Evolutionary conservation across 2,888 invertebrate genomes (phyloP).

Genomic region (Sarcophaga rosellei): DNA sequence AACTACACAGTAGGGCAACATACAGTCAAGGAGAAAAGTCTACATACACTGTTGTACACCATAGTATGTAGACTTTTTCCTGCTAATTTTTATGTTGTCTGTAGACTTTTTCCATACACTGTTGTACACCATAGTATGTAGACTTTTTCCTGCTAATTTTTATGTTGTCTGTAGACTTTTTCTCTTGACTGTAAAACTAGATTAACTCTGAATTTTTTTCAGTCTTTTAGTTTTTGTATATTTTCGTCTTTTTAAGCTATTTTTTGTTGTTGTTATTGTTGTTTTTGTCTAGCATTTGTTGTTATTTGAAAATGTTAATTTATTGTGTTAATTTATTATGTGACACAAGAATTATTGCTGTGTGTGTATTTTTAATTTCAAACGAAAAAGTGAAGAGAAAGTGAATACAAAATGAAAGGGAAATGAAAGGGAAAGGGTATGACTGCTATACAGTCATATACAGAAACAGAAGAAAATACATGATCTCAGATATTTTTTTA

Average conservation of each 20-base stretch:
- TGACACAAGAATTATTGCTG: conserved; percentile 72
- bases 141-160: too few species aligned
- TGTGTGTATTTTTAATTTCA: conserved; percentile 59
- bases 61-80: too few species aligned
- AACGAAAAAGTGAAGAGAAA: conserved; percentile 14
- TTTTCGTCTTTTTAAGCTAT: neutral
- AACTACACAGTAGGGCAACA: too few species aligned
- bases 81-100: too few species aligned
- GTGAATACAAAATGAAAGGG: neutral
- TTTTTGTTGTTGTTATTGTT: conserved; percentile 22
- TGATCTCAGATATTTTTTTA: too few species aligned
- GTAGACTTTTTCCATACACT: neutral
- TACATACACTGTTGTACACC: too few species aligned
- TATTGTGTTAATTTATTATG: conserved; percentile 78
- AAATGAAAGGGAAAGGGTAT: neutral
- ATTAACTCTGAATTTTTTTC: neutral
- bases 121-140: too few species aligned
- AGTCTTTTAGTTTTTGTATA: neutral
- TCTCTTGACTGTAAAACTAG: neutral
- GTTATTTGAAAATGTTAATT: conserved; percentile 71
- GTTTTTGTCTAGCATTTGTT: conserved; percentile 68
- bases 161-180: neutral
- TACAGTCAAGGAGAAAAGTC: too few species aligned
- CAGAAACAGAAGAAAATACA: neutral
- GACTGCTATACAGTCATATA: neutral